Evolutionary conservation across 2,113 vertebrate genomes (phyloP).

Genomic region (Machaerirhynchus nigripectus): DNA sequence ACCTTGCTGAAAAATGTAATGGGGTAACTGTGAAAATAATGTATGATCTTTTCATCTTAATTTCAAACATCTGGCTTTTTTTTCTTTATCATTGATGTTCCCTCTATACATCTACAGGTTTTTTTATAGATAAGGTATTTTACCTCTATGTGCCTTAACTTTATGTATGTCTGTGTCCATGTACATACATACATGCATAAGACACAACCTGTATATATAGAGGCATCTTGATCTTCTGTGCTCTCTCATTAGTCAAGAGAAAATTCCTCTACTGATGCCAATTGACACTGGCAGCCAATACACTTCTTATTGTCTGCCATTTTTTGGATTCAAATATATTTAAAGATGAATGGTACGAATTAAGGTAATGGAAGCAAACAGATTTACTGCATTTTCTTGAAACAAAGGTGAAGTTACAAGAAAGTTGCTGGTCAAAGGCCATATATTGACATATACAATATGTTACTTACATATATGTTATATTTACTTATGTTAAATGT

Average conservation of each 20-base stretch:
- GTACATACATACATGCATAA: not conserved
- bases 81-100: fast-evolving
- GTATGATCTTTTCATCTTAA: not conserved
- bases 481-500: not conserved
- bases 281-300: too few species aligned
- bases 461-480: not conserved
- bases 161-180: not conserved
- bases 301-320: not conserved
- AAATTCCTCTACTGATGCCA: not conserved
- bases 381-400: not conserved
- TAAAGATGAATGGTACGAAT: not conserved
- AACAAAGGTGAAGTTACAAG: not conserved
- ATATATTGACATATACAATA: not conserved
- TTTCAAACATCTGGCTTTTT: not conserved
- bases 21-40: not conserved
- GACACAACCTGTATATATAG: not conserved
- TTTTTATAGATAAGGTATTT: not conserved
- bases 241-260: not conserved
- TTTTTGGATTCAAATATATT: not conserved
- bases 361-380: not conserved
- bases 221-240: not conserved
- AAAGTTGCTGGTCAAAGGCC: not conserved
- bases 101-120: not conserved
- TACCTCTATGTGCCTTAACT: not conserved
- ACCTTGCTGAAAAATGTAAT: not conserved